These are phyloP conservation scores for Tylochromis polylepis DNA, from an alignment of 2,113 vertebrate species.

Conservation along the genomic window DNA sequence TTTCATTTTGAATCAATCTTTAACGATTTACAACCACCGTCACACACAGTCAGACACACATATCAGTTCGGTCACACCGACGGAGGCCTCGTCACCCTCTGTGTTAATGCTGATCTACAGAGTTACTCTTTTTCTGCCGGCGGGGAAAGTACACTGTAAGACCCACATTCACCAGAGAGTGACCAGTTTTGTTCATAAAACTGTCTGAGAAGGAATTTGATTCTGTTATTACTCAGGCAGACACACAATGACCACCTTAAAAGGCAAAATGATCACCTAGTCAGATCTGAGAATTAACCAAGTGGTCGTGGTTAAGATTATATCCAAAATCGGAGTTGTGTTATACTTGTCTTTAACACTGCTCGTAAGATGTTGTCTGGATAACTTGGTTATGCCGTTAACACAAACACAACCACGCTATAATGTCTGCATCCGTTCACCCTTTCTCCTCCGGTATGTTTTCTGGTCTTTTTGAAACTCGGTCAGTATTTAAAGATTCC, in stretches of 20 bases:
- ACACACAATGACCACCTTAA: not conserved
- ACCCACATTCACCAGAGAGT: not conserved
- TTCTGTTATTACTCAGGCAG: not conserved
- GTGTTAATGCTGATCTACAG: not conserved
- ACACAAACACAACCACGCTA: not conserved
- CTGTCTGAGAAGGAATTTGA: not conserved
- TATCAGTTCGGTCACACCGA: not conserved
- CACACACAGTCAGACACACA: not conserved
- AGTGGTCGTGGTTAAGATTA: not conserved
- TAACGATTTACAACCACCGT: not conserved
- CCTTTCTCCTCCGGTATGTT: not conserved
- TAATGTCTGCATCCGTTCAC: not conserved
- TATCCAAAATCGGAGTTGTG: not conserved
- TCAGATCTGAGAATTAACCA: not conserved
- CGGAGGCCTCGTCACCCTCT: not conserved
- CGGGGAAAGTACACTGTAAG: not conserved
- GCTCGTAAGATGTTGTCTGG: not conserved
- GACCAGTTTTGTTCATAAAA: not conserved
- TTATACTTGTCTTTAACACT: not conserved
- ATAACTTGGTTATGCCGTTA: not conserved
- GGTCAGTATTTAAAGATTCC: not conserved
- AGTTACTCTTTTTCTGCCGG: not conserved
- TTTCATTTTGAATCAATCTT: not conserved
- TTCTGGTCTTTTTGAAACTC: slow-evolving; percentile 7
- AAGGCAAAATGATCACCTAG: not conserved